phyloP scores from a whole-genome alignment of 2,888 invertebrate species.

The Tipula confusa region DNA sequence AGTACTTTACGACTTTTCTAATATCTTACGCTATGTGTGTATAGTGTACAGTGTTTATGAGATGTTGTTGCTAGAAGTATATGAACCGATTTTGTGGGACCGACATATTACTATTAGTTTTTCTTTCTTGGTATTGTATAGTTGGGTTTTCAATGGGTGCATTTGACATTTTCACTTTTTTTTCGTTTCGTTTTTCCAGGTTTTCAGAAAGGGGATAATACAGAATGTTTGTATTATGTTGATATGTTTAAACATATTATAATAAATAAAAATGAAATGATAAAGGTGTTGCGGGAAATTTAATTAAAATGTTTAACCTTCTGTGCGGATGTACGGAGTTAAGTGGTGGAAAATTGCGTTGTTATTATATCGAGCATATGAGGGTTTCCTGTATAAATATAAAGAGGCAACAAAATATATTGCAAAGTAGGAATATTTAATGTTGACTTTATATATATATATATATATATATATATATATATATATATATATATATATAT shows the following conservation, averaged over 20 bases:
- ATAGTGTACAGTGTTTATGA: neutral
- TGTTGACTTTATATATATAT: no score
- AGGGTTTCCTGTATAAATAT: no score
- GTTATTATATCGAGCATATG: no score
- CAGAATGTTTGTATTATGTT: neutral
- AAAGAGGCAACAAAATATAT: no score
- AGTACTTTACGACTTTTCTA: conserved; percentile 13
- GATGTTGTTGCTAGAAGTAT: neutral
- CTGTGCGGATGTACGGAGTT: neutral
- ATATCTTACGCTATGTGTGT: neutral
- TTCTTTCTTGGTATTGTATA: neutral
- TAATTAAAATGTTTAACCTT: neutral
- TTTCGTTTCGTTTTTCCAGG: neutral
- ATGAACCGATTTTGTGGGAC: neutral
- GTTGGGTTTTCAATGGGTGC: neutral
- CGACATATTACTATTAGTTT: conserved; percentile 14
- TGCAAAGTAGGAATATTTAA: no score
- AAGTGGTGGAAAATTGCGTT: neutral
- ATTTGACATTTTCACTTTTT: neutral
- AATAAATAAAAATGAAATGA: neutral
- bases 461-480: no score
- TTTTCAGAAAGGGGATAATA: neutral
- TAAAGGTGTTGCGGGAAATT: neutral
- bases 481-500: no score
- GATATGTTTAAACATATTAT: neutral